These are phyloP conservation scores for Sphecodes monilicornis DNA, from an alignment of 2,888 invertebrate genomes.

Conservation along the genomic window DNA sequence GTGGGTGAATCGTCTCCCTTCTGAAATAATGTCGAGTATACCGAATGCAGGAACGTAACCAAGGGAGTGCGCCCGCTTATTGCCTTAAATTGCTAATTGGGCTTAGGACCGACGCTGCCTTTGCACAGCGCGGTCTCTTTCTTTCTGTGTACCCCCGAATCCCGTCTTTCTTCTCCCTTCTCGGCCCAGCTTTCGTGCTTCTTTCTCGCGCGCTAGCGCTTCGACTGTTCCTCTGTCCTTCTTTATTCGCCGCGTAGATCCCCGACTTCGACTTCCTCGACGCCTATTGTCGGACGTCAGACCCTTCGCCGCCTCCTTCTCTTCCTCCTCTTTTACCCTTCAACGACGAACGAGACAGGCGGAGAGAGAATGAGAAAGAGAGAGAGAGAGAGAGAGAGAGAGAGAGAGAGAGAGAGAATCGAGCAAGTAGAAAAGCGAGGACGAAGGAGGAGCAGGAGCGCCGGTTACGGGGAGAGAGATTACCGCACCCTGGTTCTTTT, in stretches of 20 bases:
- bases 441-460: constrained; percentile 41
- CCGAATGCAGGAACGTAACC: constrained; percentile 65
- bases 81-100: constrained; percentile 83
- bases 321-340: constrained; percentile 5
- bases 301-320: constrained; percentile 53
- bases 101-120: constrained; percentile 72
- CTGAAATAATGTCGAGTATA: constrained; percentile 71
- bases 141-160: constrained; percentile 35
- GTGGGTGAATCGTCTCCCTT: constrained; percentile 60
- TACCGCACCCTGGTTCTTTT: constrained; percentile 68
- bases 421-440: constrained; percentile 54
- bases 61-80: constrained; percentile 76
- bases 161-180: constrained; percentile 18
- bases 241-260: constrained; percentile 56
- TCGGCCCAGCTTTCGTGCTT: constrained; percentile 10
- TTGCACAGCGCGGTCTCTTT: constrained; percentile 66
- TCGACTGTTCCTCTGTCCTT: constrained; percentile 39
- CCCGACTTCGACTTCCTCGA: constrained; percentile 70
- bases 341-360: neutral
- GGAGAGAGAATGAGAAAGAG: neutral
- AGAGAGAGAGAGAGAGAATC: constrained; percentile 33
- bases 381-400: neutral
- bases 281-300: constrained; percentile 72
- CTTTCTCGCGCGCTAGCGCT: neutral
- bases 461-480: constrained; percentile 62